Evolutionary conservation across 2,113 vertebrate species (phyloP).

Genomic region (Dipodomys stephensi): DNA sequence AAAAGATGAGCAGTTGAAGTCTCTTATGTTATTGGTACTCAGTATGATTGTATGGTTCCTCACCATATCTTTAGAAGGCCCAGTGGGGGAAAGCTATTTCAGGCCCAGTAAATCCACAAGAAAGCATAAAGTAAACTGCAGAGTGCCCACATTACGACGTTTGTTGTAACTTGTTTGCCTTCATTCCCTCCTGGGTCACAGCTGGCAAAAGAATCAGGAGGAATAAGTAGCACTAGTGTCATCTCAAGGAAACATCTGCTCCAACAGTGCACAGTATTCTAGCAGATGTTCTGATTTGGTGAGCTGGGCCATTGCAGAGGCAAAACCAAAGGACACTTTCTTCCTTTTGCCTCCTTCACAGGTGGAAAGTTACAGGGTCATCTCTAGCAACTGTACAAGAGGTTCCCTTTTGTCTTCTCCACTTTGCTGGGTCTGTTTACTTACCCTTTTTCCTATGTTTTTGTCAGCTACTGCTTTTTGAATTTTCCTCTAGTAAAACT

Average conservation of each 20-base stretch:
- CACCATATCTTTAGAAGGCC: neutral
- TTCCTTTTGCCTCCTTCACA: neutral
- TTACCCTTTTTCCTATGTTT: neutral
- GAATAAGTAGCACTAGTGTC: neutral
- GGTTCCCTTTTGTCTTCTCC: neutral
- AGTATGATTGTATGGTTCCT: neutral
- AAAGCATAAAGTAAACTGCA: neutral
- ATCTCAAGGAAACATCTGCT: neutral
- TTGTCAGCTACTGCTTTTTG: neutral
- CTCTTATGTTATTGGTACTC: neutral
- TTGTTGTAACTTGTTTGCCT: neutral
- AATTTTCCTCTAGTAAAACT: slow-evolving; percentile 1
- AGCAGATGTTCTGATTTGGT: neutral
- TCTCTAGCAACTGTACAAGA: neutral
- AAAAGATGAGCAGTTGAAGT: neutral
- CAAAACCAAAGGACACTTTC: neutral
- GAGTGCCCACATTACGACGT: neutral
- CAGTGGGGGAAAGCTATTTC: neutral
- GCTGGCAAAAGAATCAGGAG: neutral
- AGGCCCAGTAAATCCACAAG: neutral
- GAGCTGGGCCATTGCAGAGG: neutral
- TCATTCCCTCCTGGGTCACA: neutral
- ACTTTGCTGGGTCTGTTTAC: neutral
- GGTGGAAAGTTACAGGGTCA: neutral
- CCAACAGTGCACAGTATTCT: neutral